Percentiles rank a stretch among this genome's conserved stretches.
phyloP scores from a whole-genome alignment of 2,113 vertebrate genomes.

The Carollia perspicillata region DNA sequence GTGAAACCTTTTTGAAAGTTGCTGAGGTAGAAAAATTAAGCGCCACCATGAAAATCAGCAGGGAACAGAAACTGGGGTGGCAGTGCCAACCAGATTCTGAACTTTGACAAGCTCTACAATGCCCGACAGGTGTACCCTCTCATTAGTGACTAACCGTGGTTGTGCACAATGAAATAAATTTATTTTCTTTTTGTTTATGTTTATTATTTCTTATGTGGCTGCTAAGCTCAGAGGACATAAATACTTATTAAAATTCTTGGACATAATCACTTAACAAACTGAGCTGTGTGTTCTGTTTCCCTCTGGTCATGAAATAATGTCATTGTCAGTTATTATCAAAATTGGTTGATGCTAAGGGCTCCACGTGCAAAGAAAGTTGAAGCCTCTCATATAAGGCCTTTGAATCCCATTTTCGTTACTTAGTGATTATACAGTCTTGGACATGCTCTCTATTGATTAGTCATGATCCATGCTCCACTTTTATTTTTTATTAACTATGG shows the following conservation, averaged over 20 bases:
- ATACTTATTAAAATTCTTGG: neutral
- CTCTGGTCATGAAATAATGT: neutral
- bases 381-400: neutral
- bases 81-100: neutral
- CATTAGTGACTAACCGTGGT: neutral
- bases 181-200: neutral
- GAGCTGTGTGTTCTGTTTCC: neutral
- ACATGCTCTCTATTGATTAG: neutral
- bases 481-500: neutral
- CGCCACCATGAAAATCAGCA: neutral
- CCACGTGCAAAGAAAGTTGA: neutral
- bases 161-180: neutral
- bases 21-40: neutral
- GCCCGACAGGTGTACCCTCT: neutral
- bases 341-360: neutral
- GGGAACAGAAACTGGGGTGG: neutral
- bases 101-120: neutral
- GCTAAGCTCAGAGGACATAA: neutral
- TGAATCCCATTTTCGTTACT: neutral
- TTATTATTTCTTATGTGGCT: neutral
- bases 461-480: neutral
- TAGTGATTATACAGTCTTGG: neutral
- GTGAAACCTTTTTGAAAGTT: neutral
- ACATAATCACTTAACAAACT: neutral
- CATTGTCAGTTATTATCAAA: neutral